phyloP scores from a whole-genome alignment of 1,140 invertebrate species.

The Drosophila tristis region DNA sequence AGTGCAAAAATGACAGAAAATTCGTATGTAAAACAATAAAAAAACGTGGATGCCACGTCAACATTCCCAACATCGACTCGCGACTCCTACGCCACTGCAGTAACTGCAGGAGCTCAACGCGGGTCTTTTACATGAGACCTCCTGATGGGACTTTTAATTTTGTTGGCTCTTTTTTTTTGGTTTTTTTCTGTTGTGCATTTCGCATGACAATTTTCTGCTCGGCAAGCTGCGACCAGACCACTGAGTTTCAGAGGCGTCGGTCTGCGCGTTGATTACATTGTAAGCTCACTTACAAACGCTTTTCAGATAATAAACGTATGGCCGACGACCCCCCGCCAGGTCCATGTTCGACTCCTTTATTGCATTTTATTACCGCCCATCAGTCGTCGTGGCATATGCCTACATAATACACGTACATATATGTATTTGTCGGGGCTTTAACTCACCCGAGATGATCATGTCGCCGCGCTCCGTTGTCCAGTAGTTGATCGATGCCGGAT shows the following conservation, averaged over 20 bases:
- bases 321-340: background rate
- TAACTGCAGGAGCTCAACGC: conserved; percentile 40
- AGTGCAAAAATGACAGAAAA: conserved; percentile 26
- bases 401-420: background rate
- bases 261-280: conserved; percentile 62
- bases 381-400: background rate
- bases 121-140: conserved; percentile 41
- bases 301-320: conserved; percentile 56
- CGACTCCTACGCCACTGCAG: conserved; percentile 22
- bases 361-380: conserved; percentile 19
- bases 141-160: conserved; percentile 53
- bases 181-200: conserved; percentile 24
- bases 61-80: conserved; percentile 33
- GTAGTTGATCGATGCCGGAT: conserved; percentile 94
- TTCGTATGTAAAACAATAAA: conserved; percentile 43
- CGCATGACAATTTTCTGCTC: conserved; percentile 53
- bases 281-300: conserved; percentile 70
- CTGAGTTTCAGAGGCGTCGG: conserved; percentile 15
- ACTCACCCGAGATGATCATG: conserved; percentile 95
- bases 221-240: background rate
- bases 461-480: conserved; percentile 94
- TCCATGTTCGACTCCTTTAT: conserved; percentile 17
- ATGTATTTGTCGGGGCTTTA: conserved; percentile 36
- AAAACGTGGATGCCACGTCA: conserved; percentile 5
- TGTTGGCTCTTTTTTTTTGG: background rate